A percentile compares a stretch with the other conserved stretches of the same genome.
phyloP scores from a whole-genome alignment of 2,113 vertebrate genomes.

The Pangasianodon hypophthalmus region DNA sequence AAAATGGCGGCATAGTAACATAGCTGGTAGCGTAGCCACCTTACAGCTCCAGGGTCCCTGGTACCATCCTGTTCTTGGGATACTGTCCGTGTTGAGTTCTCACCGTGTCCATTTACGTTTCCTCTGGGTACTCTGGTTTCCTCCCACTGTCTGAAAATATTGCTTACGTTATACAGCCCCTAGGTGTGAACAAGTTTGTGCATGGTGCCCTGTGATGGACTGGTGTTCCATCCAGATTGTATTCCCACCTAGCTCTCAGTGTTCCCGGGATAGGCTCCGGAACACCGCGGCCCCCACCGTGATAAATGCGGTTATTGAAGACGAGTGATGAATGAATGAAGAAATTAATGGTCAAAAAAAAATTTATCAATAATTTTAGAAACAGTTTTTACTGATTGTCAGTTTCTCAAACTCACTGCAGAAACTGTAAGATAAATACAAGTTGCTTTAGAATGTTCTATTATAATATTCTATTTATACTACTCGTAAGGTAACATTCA shows the following conservation, averaged over 20 bases:
- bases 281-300: not conserved
- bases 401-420: not conserved
- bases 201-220: not conserved
- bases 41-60: not conserved
- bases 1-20: not conserved
- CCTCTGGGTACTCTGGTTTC: not conserved
- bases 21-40: not conserved
- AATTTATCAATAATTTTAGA: not conserved
- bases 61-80: not conserved
- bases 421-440: not conserved
- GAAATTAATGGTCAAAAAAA: not conserved
- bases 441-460: not conserved
- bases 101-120: not conserved
- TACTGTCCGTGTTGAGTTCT: not conserved
- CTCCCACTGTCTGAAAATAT: not conserved
- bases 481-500: not conserved
- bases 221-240: not conserved
- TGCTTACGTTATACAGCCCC: not conserved
- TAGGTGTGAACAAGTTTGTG: not conserved
- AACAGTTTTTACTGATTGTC: not conserved
- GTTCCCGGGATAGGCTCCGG: too few species aligned
- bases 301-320: not conserved
- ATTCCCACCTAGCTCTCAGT: too few species aligned
- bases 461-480: not conserved
- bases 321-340: not conserved